Evolutionary conservation across 2,797 vertebrate genomes (phyloP), one percentile per base, ranked within the genome.

Genomic region (Cottoperca gobio): DNA sequence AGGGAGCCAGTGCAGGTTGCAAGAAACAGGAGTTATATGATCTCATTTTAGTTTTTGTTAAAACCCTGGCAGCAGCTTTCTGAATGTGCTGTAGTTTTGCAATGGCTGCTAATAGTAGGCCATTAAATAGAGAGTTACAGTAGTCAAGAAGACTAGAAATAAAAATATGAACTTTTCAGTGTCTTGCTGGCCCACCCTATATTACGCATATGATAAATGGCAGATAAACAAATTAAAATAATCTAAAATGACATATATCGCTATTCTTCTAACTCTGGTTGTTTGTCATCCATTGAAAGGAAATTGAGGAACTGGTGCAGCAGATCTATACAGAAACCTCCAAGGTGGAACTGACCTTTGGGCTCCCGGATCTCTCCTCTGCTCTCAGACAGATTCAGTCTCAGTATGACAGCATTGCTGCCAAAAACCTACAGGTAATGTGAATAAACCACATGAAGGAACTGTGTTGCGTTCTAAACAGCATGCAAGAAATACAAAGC

Each of bases 391-490:
- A 96, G 90, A 95, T 96, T 72, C 95, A 96, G 88, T 92, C 94
- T 72, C 91, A 96, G 76, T 95, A 97, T 53, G 94, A 97, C 93
- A 94, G 91, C 93, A 97, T 97, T 0, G 84, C 95, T 3, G 95
- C 95, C 59, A 95, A 95, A 85, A 96, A 98, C 92, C 94, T 98
- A 72, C 94, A 97, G 96, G 95, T 95, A 89, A 12, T 16, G 11
- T 19, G 17, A 63, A 11, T 24, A 33, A 19, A 26, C 2, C 3
- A 2, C 10, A 61, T 45, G 4, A 53, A 33, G 3, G 13, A 31
- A 42, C 19, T 6, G 6, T 61, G 39, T 72, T 43, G 17, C 5
- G 12, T 43, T n/a, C 67, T 6, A 42, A 21, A 28, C 33, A 39
- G 33, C 31, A 8, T 33, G 6, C 31, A 8, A 33, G 8, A 33